Base-by-base conservation (phyloP, 2,797 vertebrate genomes). In the Clarias laeviceps region DNA sequence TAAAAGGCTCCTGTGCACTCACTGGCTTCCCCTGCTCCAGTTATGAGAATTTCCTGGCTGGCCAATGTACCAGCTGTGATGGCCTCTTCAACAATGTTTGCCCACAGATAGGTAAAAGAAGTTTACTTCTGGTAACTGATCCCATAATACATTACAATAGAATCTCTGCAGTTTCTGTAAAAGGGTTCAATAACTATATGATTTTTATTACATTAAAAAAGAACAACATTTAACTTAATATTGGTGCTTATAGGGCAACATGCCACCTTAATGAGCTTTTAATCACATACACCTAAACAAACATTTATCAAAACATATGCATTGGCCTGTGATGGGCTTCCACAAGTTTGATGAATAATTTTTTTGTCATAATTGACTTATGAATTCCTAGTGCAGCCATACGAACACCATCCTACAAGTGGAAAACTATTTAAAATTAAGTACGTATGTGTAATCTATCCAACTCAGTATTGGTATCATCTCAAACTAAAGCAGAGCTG, bases 61-160 rank as follows among this genome's bases (percentile, higher is more conserved):
- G 98, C 29, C 90, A 9, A 2, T 99, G 98, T 81, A 24, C 95
- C 90, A 89, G 94, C 86, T 99, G 98, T 80, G 86, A 83, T 3
- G 89, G 92, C 24, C 90, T 91, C 65, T 96, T 96, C 84, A 85
- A 90, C 78, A 93, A 94, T 24, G 94, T 90, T 54, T 99, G 98
- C 90, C 98, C 98, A n/a, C 93, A 91, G 57, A 97, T 99, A 89
- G 98, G 98, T 99, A 34, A 89, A 70, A 69, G 29, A 70, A 57
- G 17, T 50, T 50, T 50, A 18, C 2, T 8, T n/a, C 40, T 64
- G 20, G 61, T 62, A 15, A 50, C 64, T 66, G 22, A n/a, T 82
- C 32, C 27, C 0, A 84, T 5, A n/a, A 29, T 37, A n/a, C 15
- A 12, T 50, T 15, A 50, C 22, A 50, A 1, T 20, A 34, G 5